These are phyloP conservation scores for Drosophila ficusphila DNA, from an alignment of 1,140 invertebrate genomes.

Conservation along the genomic window DNA sequence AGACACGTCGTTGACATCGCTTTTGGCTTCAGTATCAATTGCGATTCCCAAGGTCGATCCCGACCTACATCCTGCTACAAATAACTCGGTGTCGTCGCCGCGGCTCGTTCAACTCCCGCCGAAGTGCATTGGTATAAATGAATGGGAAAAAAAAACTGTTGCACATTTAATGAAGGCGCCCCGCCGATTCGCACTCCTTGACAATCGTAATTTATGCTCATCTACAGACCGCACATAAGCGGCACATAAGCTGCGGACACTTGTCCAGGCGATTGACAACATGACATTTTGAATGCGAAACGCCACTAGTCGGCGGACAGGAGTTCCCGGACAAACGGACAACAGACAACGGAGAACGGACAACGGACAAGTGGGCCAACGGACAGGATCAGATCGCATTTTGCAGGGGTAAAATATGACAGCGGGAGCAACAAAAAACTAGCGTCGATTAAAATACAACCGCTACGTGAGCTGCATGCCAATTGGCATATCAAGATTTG, in stretches of 20 bases:
- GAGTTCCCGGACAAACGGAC: constrained; percentile 26
- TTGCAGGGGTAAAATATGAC: constrained; percentile 71
- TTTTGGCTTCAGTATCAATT: constrained; percentile 55
- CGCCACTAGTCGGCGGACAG: constrained; percentile 48
- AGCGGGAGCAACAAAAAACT: constrained; percentile 68
- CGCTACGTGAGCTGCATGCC: constrained; percentile 54
- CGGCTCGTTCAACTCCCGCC: constrained; percentile 25
- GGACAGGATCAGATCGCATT: constrained; percentile 16
- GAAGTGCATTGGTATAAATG: constrained; percentile 9
- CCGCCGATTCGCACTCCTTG: constrained; percentile 30
- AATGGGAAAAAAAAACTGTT: constrained; percentile 32
- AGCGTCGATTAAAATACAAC: constrained; percentile 60
- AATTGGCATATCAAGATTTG: constrained; percentile 43
- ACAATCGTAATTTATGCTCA: constrained; percentile 65
- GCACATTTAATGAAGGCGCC: constrained; percentile 55
- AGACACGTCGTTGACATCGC: constrained; percentile 39
- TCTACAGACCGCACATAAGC: constrained; percentile 65
- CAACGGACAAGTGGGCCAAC: constrained; percentile 11
- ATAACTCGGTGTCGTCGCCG: constrained; percentile 53
- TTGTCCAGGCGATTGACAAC: constrained; percentile 68
- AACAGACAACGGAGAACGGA: constrained; percentile 19
- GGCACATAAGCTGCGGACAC: constrained; percentile 46
- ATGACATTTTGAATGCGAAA: constrained; percentile 74
- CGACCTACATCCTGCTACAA: constrained; percentile 65
- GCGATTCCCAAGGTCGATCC: constrained; percentile 44